Percentiles rank a stretch among this genome's conserved stretches.
Conservation (phyloP, 2,888 invertebrate genomes). For the Halictus ligatus region DNA sequence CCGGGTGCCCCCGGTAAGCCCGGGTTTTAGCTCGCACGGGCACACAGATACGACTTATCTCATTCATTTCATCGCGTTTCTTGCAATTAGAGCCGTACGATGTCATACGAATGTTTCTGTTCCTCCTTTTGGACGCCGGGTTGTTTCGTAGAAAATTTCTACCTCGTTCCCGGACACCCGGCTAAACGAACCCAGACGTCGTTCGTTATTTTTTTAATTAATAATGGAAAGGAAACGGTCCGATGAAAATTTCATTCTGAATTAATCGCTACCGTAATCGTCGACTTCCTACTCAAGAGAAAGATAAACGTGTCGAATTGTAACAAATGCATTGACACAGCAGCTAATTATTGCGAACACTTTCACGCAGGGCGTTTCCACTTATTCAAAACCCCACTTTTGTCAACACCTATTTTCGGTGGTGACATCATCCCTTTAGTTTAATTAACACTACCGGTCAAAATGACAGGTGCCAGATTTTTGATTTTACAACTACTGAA, state of each 20-base stretch:
- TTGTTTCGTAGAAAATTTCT: background rate
- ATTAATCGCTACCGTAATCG: background rate
- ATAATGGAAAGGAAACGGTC: background rate
- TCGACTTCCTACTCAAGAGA: background rate
- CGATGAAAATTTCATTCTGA: background rate
- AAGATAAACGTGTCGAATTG: background rate
- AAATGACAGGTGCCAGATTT: no score
- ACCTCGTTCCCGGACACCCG: background rate
- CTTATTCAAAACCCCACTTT: background rate
- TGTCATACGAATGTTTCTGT: constrained; percentile 15
- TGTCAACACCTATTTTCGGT: background rate
- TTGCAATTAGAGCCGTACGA: constrained; percentile 15
- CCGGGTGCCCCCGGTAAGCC: background rate
- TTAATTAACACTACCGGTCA: background rate
- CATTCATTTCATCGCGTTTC: constrained; percentile 21
- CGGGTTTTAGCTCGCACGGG: background rate
- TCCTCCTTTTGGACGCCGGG: background rate
- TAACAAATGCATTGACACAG: background rate
- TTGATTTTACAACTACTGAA: no score
- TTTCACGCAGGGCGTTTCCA: background rate
- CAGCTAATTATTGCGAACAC: background rate
- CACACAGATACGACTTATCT: constrained; percentile 15
- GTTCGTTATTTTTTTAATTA: constrained; percentile 1
- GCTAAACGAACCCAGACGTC: constrained; percentile 3
- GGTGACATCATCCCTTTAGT: background rate